These are phyloP conservation scores for Meteorus colon DNA, from an alignment of 2,888 invertebrate genomes.

Conservation along the genomic window DNA sequence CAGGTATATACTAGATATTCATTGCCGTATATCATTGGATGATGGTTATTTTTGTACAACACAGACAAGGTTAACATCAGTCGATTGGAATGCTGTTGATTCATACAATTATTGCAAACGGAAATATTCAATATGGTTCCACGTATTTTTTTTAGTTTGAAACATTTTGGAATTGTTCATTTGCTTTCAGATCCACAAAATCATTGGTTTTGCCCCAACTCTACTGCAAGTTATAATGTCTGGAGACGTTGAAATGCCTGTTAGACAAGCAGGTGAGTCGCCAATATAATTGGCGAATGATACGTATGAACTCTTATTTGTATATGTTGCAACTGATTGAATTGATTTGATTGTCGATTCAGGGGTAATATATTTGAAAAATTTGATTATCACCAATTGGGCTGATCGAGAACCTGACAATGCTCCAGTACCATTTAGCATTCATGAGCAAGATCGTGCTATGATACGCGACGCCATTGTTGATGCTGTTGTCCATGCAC, in stretches of 20 bases:
- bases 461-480: constrained; percentile 94
- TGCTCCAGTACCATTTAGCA: constrained; percentile 85
- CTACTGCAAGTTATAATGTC: constrained; percentile 95
- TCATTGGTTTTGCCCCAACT: constrained; percentile 96
- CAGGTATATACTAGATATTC: background rate
- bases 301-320: background rate
- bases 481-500: constrained; percentile 95
- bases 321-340: constrained; percentile 8
- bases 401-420: constrained; percentile 85
- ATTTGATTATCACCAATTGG: constrained; percentile 92
- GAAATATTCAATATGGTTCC: background rate
- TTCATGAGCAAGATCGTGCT: constrained; percentile 97
- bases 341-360: constrained; percentile 13
- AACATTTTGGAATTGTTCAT: background rate
- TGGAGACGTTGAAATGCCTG: constrained; percentile 90
- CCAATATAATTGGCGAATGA: background rate
- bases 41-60: background rate
- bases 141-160: background rate
- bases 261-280: constrained; percentile 88
- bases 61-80: background rate
- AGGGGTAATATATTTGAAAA: constrained; percentile 96
- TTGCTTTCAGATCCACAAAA: constrained; percentile 86
- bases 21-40: background rate
- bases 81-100: background rate
- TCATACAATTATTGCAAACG: background rate